Evolutionary conservation across 2,113 vertebrate genomes (phyloP), one percentile per base, ranked within the genome.

Genomic region (Terrapene triunguis): DNA sequence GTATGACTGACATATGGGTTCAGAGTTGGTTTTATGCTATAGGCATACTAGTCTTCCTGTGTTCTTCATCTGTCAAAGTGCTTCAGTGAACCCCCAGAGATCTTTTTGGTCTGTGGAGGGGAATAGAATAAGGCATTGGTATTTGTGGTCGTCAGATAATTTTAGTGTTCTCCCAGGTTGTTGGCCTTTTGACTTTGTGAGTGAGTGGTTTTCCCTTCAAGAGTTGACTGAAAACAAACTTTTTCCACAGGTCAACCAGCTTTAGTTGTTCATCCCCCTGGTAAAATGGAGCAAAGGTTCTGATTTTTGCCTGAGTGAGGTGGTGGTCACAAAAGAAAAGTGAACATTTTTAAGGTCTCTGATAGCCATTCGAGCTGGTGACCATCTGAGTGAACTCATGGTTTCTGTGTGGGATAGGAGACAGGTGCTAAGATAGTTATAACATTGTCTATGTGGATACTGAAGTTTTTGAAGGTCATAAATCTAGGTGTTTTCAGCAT

Each of bases 391-490:
- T 54, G 65, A 95, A 89, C 79, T 93, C 44, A 80, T 74, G 57
- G 81, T 5, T 88, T 21, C n/a, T 78, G 4, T 62, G 78, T 84
- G 44, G 38, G 12, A 94, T 90, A n/a, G 3, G 16, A 44, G 10
- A 95, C 90, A 42, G 2, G 44, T 92, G 62, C 84, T n/a, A 95
- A 95, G 86, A 84, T 78, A 47, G 50, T 88, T 19, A 81, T 91
- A 51, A 44, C 78, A 95, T 90, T 91, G 16, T 35, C 35, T 81
- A 2, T 32, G 29, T 88, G 44, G 62, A 7, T n/a, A 54, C 32
- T 48, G 95, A 90, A 86, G 80, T 44, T 86, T 35, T 35, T 65
- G 32, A 65, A 59, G 55, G 72, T 54, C 72, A 80, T 48, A 54
- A 65, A 8, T 50, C 38, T 92, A 95, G 89, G 29, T 72, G 80